Percentiles rank a stretch among this genome's conserved stretches.
phyloP scores from a whole-genome alignment of 2,888 invertebrate species.

The Bruchidius siliquastri region DNA sequence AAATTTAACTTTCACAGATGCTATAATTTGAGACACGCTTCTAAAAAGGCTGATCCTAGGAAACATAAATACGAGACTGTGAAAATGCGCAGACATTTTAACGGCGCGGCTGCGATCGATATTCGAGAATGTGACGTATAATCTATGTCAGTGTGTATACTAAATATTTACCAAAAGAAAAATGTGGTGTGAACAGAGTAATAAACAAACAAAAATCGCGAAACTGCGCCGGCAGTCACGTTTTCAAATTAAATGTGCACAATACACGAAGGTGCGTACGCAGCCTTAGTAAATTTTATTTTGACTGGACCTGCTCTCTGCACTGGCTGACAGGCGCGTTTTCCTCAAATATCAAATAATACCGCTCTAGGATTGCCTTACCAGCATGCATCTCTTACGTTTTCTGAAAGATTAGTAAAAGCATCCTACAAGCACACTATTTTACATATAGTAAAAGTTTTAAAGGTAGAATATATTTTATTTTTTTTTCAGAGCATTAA shows the following conservation, averaged over 20 bases:
- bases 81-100: too few species aligned
- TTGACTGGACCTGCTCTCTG: slow-evolving; percentile 81
- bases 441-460: too few species aligned
- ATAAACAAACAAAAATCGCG: slow-evolving; percentile 35
- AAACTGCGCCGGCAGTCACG: slow-evolving; percentile 45
- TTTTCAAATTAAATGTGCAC: slow-evolving; percentile 48
- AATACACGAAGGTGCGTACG: slow-evolving; percentile 92
- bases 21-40: slow-evolving; percentile 88
- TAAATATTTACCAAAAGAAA: slow-evolving; percentile 39
- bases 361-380: too few species aligned
- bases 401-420: too few species aligned
- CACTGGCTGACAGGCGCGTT: neutral
- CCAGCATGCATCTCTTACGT: too few species aligned
- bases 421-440: too few species aligned
- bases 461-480: too few species aligned
- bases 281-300: slow-evolving; percentile 79
- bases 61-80: slow-evolving; percentile 87
- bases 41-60: slow-evolving; percentile 90
- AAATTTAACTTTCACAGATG: slow-evolving; percentile 97
- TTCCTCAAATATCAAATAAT: slow-evolving; percentile 21
- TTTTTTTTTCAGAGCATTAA: too few species aligned
- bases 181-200: slow-evolving; percentile 36
- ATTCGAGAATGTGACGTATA: slow-evolving; percentile 46
- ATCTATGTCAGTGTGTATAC: slow-evolving; percentile 41
- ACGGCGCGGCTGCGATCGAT: slow-evolving; percentile 57